A percentile compares a stretch with the other conserved stretches of the same genome.
phyloP scores from a whole-genome alignment of 2,888 invertebrate species.

The Rhagonycha lutea region DNA sequence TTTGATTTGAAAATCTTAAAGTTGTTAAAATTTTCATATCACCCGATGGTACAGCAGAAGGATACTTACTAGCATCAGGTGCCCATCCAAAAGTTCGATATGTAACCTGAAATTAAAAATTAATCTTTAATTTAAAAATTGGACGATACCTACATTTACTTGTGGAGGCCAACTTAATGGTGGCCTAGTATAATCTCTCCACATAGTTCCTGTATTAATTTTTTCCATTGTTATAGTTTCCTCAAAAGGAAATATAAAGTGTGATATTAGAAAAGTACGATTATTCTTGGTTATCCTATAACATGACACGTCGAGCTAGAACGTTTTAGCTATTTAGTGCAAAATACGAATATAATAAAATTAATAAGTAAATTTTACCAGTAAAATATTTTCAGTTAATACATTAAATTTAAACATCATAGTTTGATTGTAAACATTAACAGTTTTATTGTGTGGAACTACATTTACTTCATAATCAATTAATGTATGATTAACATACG shows the following conservation, averaged over 20 bases:
- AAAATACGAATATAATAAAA: too few species aligned
- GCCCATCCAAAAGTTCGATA: background rate
- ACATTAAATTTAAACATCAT: too few species aligned
- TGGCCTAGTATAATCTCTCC: background rate
- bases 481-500: too few species aligned
- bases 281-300: background rate
- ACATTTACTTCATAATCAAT: too few species aligned
- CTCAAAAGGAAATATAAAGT: background rate
- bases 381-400: too few species aligned
- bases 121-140: background rate
- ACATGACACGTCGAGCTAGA: background rate
- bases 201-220: background rate
- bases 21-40: background rate
- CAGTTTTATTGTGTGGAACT: too few species aligned
- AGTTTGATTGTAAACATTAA: too few species aligned
- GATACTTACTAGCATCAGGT: background rate
- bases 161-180: background rate
- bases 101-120: background rate
- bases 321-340: background rate
- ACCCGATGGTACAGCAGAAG: background rate
- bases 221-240: background rate
- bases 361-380: too few species aligned
- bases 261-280: background rate
- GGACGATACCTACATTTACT: background rate
- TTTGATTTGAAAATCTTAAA: background rate